Percentiles rank a stretch among this genome's conserved stretches.
phyloP scores from a whole-genome alignment of 2,888 invertebrate genomes.

The Lottia scabra region DNA sequence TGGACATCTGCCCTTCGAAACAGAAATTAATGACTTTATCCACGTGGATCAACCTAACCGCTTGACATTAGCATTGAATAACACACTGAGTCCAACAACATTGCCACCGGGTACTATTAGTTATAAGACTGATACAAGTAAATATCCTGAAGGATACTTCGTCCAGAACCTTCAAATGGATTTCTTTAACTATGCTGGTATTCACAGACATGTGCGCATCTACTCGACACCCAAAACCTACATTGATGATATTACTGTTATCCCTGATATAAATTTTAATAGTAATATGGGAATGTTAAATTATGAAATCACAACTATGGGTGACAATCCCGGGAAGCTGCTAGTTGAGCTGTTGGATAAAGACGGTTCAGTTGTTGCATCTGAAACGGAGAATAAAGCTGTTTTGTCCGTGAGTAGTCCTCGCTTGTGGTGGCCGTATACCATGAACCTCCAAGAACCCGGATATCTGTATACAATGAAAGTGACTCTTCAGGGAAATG shows the following conservation, averaged over 20 bases:
- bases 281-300: conserved; percentile 42
- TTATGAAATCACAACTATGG: conserved; percentile 36
- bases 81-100: conserved; percentile 86
- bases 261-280: conserved; percentile 71
- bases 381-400: conserved; percentile 71
- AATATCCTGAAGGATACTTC: conserved; percentile 76
- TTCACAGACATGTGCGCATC: conserved; percentile 90
- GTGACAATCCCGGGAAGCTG: conserved; percentile 12
- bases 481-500: conserved; percentile 24
- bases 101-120: conserved; percentile 85
- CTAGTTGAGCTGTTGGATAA: conserved; percentile 49
- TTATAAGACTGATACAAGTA: conserved; percentile 58
- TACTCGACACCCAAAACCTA: conserved; percentile 87
- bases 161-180: conserved; percentile 90
- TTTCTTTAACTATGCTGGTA: conserved; percentile 98
- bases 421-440: conserved; percentile 92
- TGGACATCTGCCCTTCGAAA: conserved; percentile 95
- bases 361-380: conserved; percentile 45
- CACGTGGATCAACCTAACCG: conserved; percentile 73
- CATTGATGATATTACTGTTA: conserved; percentile 86
- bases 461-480: conserved; percentile 46
- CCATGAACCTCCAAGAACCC: conserved; percentile 75
- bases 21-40: conserved; percentile 81
- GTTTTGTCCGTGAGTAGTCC: conserved; percentile 77
- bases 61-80: conserved; percentile 93